Evolutionary conservation across 2,888 invertebrate genomes (phyloP).

Genomic region (Agrypnus murinus): DNA sequence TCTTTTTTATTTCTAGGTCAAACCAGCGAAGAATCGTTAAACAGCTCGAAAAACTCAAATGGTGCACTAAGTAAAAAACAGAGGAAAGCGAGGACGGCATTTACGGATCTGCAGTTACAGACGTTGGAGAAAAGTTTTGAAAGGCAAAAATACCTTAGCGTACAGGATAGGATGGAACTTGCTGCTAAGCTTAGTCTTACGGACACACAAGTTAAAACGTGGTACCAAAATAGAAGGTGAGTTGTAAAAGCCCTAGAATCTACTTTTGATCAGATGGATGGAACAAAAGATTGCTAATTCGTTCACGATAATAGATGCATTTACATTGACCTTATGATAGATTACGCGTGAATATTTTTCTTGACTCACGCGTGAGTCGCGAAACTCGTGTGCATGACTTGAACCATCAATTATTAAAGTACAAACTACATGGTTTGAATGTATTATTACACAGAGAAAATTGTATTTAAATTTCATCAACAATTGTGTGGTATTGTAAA

Average conservation of each 20-base stretch:
- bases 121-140: constrained; percentile 98
- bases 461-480: too few species aligned
- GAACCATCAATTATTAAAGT: too few species aligned
- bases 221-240: constrained; percentile 99
- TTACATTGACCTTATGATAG: too few species aligned
- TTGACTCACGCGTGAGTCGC: too few species aligned
- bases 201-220: constrained; percentile 99
- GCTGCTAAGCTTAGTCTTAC: constrained; percentile 96
- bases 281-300: too few species aligned
- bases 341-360: too few species aligned
- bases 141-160: constrained; percentile 96
- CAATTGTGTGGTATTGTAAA: too few species aligned
- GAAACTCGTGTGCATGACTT: too few species aligned
- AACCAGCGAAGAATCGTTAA: constrained; percentile 88
- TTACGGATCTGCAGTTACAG: constrained; percentile 98
- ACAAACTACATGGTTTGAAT: too few species aligned
- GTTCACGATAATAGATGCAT: too few species aligned
- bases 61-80: constrained; percentile 89
- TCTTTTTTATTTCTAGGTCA: constrained; percentile 77
- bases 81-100: constrained; percentile 96
- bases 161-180: constrained; percentile 98
- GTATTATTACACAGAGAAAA: too few species aligned
- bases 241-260: constrained; percentile 63
- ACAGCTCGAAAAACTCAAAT: constrained; percentile 74
- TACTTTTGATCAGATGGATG: too few species aligned